Evolutionary conservation across 2,797 vertebrate genomes (phyloP).

Genomic region (Prunella strophiata): DNA sequence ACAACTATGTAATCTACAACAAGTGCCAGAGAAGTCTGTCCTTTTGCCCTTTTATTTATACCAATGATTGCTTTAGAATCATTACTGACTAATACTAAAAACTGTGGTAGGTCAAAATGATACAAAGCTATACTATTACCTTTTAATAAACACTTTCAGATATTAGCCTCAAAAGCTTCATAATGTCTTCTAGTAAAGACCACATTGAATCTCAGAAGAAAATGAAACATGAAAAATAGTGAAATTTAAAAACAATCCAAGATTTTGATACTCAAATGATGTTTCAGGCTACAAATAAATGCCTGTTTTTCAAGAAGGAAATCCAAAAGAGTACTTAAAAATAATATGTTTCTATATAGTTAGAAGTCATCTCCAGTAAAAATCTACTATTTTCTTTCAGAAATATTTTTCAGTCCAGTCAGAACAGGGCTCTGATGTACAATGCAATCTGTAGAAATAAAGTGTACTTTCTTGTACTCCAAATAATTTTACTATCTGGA

Average conservation of each 20-base stretch:
- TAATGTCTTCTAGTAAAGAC: background rate
- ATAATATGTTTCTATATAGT: background rate
- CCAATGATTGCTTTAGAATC: conserved; percentile 27
- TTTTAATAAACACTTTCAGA: background rate
- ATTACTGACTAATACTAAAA: conserved; percentile 15
- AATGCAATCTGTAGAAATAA: background rate
- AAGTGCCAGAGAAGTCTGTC: conserved; percentile 23
- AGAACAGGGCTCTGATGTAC: background rate
- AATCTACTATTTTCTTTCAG: background rate
- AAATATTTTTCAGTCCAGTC: background rate
- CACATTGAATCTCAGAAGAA: background rate
- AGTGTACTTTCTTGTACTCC: background rate
- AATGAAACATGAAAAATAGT: background rate
- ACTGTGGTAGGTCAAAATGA: conserved; percentile 29
- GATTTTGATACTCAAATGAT: background rate
- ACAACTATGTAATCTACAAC: conserved; percentile 1
- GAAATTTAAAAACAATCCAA: background rate
- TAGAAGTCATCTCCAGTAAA: background rate
- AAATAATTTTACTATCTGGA: background rate
- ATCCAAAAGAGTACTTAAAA: background rate
- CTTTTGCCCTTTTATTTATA: conserved; percentile 52
- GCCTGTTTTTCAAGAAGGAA: background rate
- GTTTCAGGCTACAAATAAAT: background rate
- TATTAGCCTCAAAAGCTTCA: background rate
- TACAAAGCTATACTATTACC: background rate